These are phyloP conservation scores for Cladorhizidae sp. DNA, from an alignment of 37 sponge, comb jelly and placozoan genomes.

Conservation along the genomic window DNA sequence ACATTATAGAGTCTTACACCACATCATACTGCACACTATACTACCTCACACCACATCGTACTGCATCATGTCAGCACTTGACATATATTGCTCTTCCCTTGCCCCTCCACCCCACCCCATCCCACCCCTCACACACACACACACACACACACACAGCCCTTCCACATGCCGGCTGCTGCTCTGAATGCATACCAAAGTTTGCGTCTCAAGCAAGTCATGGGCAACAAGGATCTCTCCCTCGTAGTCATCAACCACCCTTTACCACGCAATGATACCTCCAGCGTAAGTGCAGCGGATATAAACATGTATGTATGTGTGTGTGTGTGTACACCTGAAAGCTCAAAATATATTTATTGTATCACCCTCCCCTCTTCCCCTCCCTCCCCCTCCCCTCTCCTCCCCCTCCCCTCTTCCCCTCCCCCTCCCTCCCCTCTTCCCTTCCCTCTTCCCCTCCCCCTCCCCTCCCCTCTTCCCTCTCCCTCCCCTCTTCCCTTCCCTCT, in stretches of 20 bases:
- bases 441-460: too few species aligned
- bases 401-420: too few species aligned
- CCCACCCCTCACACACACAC: constrained; percentile 5
- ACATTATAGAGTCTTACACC: too few species aligned
- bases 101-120: not conserved
- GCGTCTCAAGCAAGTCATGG: not conserved
- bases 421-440: too few species aligned
- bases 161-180: constrained; percentile 31
- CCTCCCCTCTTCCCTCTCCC: too few species aligned
- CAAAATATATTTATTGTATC: not conserved
- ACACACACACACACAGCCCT: constrained; percentile 6
- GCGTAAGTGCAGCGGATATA: not conserved
- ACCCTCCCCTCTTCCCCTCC: not conserved
- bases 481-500: too few species aligned
- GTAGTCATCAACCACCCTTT: constrained; percentile 25
- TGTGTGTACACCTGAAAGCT: too few species aligned
- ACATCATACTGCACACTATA: too few species aligned
- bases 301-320: too few species aligned
- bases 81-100: not conserved
- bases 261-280: not conserved
- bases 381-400: too few species aligned
- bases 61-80: too few species aligned
- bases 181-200: constrained; percentile 16
- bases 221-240: not conserved
- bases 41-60: too few species aligned